These are phyloP conservation scores for Leptobrachium ailaonicum DNA, from an alignment of 2,113 vertebrate species.

Conservation along the genomic window DNA sequence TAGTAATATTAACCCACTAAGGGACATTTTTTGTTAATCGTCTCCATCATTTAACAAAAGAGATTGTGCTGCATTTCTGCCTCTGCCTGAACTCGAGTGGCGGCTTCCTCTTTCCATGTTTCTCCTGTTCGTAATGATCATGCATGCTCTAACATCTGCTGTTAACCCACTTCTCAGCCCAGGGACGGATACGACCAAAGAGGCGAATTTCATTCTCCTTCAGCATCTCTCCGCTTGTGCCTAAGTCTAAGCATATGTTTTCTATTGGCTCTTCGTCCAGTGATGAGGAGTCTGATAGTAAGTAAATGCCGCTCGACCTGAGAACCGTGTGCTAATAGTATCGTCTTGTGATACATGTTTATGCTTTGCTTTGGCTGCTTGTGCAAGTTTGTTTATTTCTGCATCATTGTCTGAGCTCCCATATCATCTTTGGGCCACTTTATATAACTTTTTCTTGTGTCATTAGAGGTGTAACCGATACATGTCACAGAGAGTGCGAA, in stretches of 20 bases:
- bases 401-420: background rate
- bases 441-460: too few species aligned
- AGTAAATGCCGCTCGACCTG: constrained; percentile 68
- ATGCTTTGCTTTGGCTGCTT: constrained; percentile 13
- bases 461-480: too few species aligned
- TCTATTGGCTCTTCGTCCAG: constrained; percentile 86
- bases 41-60: background rate
- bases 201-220: constrained; percentile 88
- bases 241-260: constrained; percentile 87
- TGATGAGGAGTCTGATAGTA: constrained; percentile 85
- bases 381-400: constrained; percentile 6
- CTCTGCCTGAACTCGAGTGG: constrained; percentile 22
- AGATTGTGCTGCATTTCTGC: constrained; percentile 37
- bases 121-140: constrained; percentile 28
- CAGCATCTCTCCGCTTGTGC: constrained; percentile 87
- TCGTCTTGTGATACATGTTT: constrained; percentile 27
- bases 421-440: too few species aligned
- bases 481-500: too few species aligned
- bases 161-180: constrained; percentile 73
- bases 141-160: constrained; percentile 66
- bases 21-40: background rate
- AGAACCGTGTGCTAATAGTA: constrained; percentile 32
- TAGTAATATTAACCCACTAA: background rate
- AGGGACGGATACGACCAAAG: constrained; percentile 72
- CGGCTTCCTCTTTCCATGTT: constrained; percentile 39